Evolutionary conservation across 2,888 invertebrate genomes (phyloP).

Genomic region (Lithophane ornitopus): DNA sequence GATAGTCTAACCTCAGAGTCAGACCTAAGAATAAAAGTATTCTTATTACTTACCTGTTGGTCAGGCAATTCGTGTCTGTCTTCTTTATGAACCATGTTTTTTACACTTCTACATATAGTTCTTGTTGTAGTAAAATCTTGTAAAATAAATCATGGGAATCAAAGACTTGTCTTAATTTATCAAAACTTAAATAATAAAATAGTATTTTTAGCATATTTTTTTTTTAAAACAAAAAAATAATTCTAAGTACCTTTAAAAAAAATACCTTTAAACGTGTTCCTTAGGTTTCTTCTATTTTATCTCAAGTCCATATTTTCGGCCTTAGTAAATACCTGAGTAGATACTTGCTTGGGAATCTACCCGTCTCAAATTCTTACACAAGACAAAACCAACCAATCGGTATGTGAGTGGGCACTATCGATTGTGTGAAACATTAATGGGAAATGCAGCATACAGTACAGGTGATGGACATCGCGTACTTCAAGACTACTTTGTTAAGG

Average conservation of each 20-base stretch:
- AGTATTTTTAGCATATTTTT: too few species aligned
- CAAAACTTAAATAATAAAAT: too few species aligned
- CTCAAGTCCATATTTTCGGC: not conserved
- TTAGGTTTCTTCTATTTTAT: not conserved
- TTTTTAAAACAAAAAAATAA: too few species aligned
- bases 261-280: not conserved
- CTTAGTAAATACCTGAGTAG: not conserved
- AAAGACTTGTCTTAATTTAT: too few species aligned
- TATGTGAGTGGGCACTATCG: constrained; percentile 47
- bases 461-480: constrained; percentile 28
- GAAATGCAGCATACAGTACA: constrained; percentile 55
- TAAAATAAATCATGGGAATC: constrained; percentile 53
- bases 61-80: not conserved
- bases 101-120: constrained; percentile 6
- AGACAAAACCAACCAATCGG: not conserved
- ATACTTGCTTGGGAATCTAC: not conserved
- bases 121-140: constrained; percentile 33
- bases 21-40: constrained; percentile 5
- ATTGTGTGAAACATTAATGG: constrained; percentile 61
- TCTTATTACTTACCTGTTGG: not conserved
- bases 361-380: not conserved
- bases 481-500: constrained; percentile 42
- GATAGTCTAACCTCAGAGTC: not conserved
- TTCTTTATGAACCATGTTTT: constrained; percentile 4
- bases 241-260: not conserved